Conservation (phyloP, 2,888 invertebrate genomes). For the Eupithecia subfuscata region DNA sequence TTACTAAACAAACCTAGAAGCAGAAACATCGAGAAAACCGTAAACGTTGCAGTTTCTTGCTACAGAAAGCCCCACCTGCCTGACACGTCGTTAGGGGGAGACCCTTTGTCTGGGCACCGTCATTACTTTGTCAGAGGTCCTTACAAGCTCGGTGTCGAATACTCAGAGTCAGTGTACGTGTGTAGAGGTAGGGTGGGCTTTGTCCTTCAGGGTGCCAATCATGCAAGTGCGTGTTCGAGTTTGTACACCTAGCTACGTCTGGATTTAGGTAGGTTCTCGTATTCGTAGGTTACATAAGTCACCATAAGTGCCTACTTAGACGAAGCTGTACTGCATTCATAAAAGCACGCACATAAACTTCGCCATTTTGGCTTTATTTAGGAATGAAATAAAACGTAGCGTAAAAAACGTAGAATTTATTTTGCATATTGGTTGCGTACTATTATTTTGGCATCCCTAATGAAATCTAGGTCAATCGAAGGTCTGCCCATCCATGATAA, state of each 20-base stretch:
- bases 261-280: background rate
- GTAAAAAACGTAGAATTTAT: no score
- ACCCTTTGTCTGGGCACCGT: slow-evolving; percentile 72
- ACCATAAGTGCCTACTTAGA: background rate
- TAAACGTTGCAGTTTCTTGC: slow-evolving; percentile 53
- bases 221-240: slow-evolving; percentile 28
- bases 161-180: slow-evolving; percentile 10
- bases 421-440: background rate
- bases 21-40: slow-evolving; percentile 37
- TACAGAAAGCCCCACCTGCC: slow-evolving; percentile 52
- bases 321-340: background rate
- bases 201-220: slow-evolving; percentile 24
- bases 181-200: slow-evolving; percentile 9
- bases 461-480: background rate
- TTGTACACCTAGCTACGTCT: background rate
- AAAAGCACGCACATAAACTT: background rate
- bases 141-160: slow-evolving; percentile 39
- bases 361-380: background rate
- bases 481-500: background rate
- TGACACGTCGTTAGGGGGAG: slow-evolving; percentile 49
- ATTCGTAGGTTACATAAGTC: background rate
- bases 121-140: slow-evolving; percentile 83
- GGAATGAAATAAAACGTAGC: background rate
- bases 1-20: background rate
- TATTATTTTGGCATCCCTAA: background rate